Conservation (phyloP, 2,797 vertebrate genomes). For the Cuculus canorus region DNA sequence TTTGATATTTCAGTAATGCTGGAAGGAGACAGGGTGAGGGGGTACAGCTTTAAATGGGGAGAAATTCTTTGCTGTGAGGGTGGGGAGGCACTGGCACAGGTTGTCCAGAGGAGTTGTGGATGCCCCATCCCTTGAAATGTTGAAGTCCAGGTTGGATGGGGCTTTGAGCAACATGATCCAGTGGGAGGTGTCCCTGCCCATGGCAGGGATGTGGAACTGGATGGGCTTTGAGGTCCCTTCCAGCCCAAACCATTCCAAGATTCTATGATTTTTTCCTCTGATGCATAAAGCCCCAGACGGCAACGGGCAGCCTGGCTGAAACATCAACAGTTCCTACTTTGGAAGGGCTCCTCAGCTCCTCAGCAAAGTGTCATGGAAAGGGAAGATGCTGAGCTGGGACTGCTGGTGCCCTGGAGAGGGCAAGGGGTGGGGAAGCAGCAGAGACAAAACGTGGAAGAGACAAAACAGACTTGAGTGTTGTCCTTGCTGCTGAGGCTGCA, state of each 20-base stretch:
- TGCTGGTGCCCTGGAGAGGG: neutral
- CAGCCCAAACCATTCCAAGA: too few relatives aligned
- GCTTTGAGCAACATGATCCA: too few relatives aligned
- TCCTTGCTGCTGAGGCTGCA: constrained; percentile 11
- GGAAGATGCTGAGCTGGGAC: neutral
- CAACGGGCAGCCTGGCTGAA: neutral
- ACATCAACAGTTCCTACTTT: neutral
- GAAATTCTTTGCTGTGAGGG: too few relatives aligned
- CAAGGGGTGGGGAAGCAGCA: neutral
- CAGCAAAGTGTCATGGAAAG: neutral
- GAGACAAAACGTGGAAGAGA: neutral
- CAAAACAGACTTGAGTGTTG: neutral
- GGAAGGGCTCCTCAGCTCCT: neutral
- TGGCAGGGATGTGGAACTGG: too few relatives aligned
- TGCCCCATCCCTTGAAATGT: too few relatives aligned
- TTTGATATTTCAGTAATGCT: neutral
- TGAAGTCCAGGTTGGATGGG: too few relatives aligned
- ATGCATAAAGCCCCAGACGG: neutral
- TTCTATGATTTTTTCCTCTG: neutral
- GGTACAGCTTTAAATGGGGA: too few relatives aligned
- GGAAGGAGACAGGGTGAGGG: too few relatives aligned
- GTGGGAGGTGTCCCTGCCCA: too few relatives aligned
- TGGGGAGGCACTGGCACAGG: too few relatives aligned
- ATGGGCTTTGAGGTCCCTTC: too few relatives aligned
- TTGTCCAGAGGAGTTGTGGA: too few relatives aligned